Conservation (phyloP, 2,888 invertebrate genomes). For the Anagyrus pseudococci region DNA sequence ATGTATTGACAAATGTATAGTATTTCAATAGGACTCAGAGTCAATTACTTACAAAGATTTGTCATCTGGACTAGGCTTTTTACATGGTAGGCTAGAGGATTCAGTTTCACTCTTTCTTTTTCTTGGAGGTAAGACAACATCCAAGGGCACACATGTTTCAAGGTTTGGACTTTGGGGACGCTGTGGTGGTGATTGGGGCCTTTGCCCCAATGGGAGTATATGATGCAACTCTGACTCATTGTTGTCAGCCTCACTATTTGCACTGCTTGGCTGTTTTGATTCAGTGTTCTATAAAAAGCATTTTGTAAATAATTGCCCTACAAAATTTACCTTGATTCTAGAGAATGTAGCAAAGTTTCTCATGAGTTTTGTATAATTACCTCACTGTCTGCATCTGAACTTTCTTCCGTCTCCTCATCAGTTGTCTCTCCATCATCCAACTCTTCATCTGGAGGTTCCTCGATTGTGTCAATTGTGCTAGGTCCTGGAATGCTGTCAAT, state of each 20-base stretch:
- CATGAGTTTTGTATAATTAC: too few species aligned
- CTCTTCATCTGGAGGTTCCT: conserved; percentile 48
- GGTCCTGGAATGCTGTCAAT: conserved; percentile 56
- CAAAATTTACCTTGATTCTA: too few species aligned
- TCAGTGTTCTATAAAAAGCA: conserved; percentile 50
- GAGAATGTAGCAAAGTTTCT: too few species aligned
- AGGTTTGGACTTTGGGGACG: conserved; percentile 52
- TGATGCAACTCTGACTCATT: conserved; percentile 46
- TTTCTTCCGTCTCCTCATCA: conserved; percentile 57
- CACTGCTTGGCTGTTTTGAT: conserved; percentile 52
- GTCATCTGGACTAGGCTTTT: conserved; percentile 65
- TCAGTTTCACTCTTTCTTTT: conserved; percentile 58
- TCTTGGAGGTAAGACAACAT: conserved; percentile 54
- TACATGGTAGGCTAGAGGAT: conserved; percentile 62
- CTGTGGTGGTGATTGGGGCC: conserved; percentile 44
- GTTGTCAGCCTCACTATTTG: conserved; percentile 50
- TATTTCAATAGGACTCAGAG: not conserved
- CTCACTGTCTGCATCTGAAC: conserved; percentile 55
- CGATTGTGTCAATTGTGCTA: conserved; percentile 50
- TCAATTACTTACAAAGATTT: conserved; percentile 52
- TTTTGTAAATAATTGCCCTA: not conserved
- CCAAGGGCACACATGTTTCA: conserved; percentile 54
- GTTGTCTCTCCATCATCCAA: conserved; percentile 54
- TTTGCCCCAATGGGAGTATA: conserved; percentile 38
- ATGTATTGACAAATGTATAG: conserved; percentile 5